phyloP scores from a whole-genome alignment of 2,113 vertebrate species.

The Pao palembangensis region DNA sequence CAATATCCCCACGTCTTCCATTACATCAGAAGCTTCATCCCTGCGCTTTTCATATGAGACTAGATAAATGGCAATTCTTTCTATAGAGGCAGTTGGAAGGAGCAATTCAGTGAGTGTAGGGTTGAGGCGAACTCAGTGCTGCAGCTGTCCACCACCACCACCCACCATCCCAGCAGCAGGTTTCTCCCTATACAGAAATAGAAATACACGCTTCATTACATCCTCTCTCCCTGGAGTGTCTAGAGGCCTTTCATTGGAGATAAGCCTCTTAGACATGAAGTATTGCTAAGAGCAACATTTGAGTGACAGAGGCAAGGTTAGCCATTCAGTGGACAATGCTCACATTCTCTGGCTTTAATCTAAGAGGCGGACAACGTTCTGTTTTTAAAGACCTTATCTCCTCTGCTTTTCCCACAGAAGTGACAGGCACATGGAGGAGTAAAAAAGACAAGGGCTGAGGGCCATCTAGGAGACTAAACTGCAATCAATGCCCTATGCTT shows the following conservation, averaged over 20 bases:
- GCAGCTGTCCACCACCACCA: slow-evolving; percentile 85
- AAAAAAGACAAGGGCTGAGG: slow-evolving; percentile 57
- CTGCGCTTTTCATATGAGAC: slow-evolving; percentile 84
- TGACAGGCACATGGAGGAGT: slow-evolving; percentile 86
- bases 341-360: slow-evolving; percentile 99
- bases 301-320: slow-evolving; percentile 99
- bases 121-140: slow-evolving; percentile 51
- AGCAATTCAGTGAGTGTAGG: slow-evolving; percentile 14
- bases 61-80: slow-evolving; percentile 95
- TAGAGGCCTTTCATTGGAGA: slow-evolving; percentile 99
- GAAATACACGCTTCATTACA: slow-evolving; percentile 99
- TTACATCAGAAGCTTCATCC: slow-evolving; percentile 66
- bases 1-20: slow-evolving; percentile 54
- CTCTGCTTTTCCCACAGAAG: slow-evolving; percentile 98
- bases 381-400: slow-evolving; percentile 98
- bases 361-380: slow-evolving; percentile 99
- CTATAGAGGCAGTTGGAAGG: slow-evolving; percentile 67
- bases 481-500: slow-evolving; percentile 90
- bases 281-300: slow-evolving; percentile 98
- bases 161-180: slow-evolving; percentile 85
- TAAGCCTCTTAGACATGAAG: slow-evolving; percentile 99
- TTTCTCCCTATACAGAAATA: slow-evolving; percentile 92
- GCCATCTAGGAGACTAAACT: slow-evolving; percentile 41
- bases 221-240: slow-evolving; percentile 97
- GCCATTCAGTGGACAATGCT: slow-evolving; percentile 99